Conservation (phyloP, 1,140 invertebrate species). For the Drosophila albomicans region DNA sequence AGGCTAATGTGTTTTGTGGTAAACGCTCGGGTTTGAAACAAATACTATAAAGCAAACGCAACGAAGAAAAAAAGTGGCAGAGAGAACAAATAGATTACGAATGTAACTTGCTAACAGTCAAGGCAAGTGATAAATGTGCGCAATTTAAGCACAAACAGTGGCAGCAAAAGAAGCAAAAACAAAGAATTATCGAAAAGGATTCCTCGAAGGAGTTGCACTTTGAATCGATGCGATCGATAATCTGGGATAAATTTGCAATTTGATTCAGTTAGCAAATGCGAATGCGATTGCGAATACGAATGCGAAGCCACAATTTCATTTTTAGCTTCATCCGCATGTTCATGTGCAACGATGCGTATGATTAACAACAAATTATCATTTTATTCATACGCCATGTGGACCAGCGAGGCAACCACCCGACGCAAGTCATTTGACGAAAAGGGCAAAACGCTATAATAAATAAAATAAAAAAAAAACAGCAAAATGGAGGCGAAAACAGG, state of each 20-base stretch:
- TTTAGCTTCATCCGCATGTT: slow-evolving; percentile 27
- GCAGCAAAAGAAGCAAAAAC: slow-evolving; percentile 6
- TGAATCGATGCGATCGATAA: no score
- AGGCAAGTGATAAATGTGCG: slow-evolving; percentile 47
- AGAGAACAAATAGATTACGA: slow-evolving; percentile 33
- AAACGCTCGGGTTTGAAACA: slow-evolving; percentile 7
- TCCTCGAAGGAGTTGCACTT: background rate
- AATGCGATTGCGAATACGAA: no score
- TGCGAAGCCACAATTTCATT: background rate
- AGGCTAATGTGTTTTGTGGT: slow-evolving; percentile 64
- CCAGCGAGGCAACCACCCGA: slow-evolving; percentile 2
- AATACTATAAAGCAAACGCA: slow-evolving; percentile 15
- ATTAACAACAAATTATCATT: slow-evolving; percentile 66
- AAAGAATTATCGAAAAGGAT: slow-evolving; percentile 7
- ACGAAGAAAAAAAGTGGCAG: background rate
- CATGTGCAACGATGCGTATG: slow-evolving; percentile 63
- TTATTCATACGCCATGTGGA: slow-evolving; percentile 53
- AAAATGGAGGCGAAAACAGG: background rate
- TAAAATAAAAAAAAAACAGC: slow-evolving; percentile 3
- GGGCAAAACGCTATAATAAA: slow-evolving; percentile 2
- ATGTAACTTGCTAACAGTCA: background rate
- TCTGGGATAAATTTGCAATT: background rate
- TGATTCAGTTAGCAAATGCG: background rate
- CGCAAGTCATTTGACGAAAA: slow-evolving; percentile 15
- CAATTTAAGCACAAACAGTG: slow-evolving; percentile 45